phyloP scores from a whole-genome alignment of 2,797 vertebrate genomes.

The Leuciscus waleckii region DNA sequence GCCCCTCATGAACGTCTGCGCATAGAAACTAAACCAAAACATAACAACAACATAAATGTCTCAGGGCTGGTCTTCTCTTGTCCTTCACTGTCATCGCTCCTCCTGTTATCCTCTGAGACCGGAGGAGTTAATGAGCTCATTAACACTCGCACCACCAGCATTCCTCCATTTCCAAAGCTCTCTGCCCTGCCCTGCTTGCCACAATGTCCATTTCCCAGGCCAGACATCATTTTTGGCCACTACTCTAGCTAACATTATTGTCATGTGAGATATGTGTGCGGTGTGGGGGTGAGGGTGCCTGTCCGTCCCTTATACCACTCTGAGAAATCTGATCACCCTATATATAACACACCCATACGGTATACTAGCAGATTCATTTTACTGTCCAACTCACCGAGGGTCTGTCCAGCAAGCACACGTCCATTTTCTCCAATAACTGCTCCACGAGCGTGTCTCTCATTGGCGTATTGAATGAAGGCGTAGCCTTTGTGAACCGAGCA shows the following conservation, averaged over 20 bases:
- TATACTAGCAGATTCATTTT: background rate
- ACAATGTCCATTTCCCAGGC: too few species aligned
- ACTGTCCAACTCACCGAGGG: conserved; percentile 81
- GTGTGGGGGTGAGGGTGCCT: background rate
- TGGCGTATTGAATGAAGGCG: conserved; percentile 92
- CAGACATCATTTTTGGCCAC: background rate
- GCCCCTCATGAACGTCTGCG: too few species aligned
- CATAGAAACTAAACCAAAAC: too few species aligned
- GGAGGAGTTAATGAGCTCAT: too few species aligned
- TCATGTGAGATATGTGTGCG: background rate
- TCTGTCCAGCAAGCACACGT: conserved; percentile 89
- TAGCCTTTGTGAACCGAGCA: conserved; percentile 95
- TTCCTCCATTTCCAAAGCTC: too few species aligned
- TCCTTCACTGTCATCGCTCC: too few species aligned
- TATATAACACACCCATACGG: background rate
- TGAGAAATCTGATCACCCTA: background rate
- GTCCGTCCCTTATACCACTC: background rate
- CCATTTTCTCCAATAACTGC: conserved; percentile 93
- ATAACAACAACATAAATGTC: too few species aligned
- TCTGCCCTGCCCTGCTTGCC: too few species aligned
- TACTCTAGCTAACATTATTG: background rate
- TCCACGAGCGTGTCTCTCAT: conserved; percentile 88
- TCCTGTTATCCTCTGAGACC: too few species aligned
- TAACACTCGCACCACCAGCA: too few species aligned
- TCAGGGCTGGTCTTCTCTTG: too few species aligned